Evolutionary conservation across 2,888 invertebrate genomes (phyloP).

Genomic region (Erebia epiphron): DNA sequence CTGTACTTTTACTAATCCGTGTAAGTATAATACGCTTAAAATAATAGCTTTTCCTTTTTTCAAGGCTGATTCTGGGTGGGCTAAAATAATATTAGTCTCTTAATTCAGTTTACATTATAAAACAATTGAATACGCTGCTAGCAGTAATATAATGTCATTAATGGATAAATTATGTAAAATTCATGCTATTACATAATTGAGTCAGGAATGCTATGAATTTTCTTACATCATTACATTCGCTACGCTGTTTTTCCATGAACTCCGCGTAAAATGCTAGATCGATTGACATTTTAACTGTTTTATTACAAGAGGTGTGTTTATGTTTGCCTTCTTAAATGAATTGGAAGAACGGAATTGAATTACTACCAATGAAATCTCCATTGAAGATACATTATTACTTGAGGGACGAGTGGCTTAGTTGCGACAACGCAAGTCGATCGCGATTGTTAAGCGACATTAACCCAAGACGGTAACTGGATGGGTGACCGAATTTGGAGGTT

Average conservation of each 20-base stretch:
- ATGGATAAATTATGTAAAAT: conserved; percentile 8
- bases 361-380: background rate
- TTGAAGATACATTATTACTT: too few species aligned
- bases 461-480: too few species aligned
- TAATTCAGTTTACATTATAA: background rate
- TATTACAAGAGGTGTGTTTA: background rate
- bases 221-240: conserved; percentile 2
- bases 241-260: conserved; percentile 6
- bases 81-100: background rate
- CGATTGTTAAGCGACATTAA: too few species aligned
- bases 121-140: background rate
- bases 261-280: background rate
- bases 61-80: background rate
- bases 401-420: too few species aligned
- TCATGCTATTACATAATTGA: conserved; percentile 1
- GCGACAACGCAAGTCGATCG: too few species aligned
- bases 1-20: conserved; percentile 1
- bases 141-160: background rate
- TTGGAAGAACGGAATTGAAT: background rate
- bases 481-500: too few species aligned
- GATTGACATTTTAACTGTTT: conserved; percentile 8
- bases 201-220: conserved; percentile 4
- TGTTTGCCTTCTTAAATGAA: background rate
- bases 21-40: background rate
- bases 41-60: background rate